Conservation (phyloP, 2,113 vertebrate genomes). For the Monarcha castaneiventris region DNA sequence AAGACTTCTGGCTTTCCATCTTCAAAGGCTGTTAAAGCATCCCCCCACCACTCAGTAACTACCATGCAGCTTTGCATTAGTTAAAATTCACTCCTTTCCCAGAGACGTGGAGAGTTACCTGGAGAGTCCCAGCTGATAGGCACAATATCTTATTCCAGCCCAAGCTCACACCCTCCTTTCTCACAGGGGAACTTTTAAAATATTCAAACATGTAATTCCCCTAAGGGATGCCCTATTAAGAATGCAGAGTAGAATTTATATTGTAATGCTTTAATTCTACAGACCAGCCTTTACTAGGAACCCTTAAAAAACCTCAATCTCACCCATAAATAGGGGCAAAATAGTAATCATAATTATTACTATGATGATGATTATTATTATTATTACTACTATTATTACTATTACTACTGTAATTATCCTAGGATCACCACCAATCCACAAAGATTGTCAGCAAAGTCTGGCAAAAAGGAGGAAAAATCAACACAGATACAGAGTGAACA, state of each 20-base stretch:
- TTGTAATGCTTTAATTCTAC: background rate
- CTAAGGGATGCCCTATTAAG: constrained; percentile 6
- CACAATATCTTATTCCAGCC: background rate
- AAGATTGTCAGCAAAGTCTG: background rate
- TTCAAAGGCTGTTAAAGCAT: background rate
- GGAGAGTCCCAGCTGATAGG: background rate
- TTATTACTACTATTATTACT: background rate
- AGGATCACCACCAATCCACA: background rate
- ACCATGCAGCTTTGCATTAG: background rate
- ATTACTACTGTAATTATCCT: background rate
- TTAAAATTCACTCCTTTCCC: background rate
- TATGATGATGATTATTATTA: background rate
- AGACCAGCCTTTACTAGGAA: background rate
- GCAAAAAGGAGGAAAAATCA: background rate
- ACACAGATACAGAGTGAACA: background rate
- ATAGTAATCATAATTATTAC: background rate
- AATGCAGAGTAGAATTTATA: background rate
- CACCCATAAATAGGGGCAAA: background rate
- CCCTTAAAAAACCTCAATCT: background rate
- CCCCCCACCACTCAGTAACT: background rate
- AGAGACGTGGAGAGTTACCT: background rate
- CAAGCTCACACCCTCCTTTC: background rate
- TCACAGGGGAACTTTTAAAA: background rate
- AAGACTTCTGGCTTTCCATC: background rate
- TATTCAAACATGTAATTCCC: background rate